phyloP scores from a whole-genome alignment of 2,113 vertebrate genomes.

The Boleophthalmus pectinirostris region DNA sequence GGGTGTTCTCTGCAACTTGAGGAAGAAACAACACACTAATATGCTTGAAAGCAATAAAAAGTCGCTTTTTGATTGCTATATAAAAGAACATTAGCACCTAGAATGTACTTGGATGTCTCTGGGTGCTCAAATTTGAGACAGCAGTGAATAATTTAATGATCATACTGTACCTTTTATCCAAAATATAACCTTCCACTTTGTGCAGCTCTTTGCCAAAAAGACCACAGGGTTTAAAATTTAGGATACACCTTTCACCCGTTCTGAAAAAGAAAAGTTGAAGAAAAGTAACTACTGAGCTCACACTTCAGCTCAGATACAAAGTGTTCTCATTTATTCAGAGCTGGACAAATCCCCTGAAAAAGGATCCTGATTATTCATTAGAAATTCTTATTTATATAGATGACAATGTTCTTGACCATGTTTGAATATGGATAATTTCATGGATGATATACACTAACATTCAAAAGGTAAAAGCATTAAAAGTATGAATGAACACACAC shows the following conservation, averaged over 20 bases:
- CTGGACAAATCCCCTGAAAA: slow-evolving; percentile 15
- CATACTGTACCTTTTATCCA: slow-evolving; percentile 91
- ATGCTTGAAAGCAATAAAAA: background rate
- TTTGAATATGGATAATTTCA: background rate
- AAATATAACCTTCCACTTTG: slow-evolving; percentile 97
- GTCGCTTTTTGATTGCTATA: background rate
- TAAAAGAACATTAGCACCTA: background rate
- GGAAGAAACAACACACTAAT: background rate
- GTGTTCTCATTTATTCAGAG: slow-evolving; percentile 20
- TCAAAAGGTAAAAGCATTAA: too few species aligned
- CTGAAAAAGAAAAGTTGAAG: slow-evolving; percentile 69
- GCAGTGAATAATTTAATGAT: slow-evolving; percentile 6
- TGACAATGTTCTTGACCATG: background rate
- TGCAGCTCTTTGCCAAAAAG: slow-evolving; percentile 98
- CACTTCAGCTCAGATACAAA: background rate
- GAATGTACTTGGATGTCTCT: background rate
- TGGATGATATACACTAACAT: background rate
- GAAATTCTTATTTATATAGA: background rate
- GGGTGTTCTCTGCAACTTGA: background rate
- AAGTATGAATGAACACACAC: too few species aligned
- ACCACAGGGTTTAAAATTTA: slow-evolving; percentile 96
- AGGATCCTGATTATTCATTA: background rate
- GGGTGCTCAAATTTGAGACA: background rate
- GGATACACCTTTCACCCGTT: slow-evolving; percentile 90
- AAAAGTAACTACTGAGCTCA: slow-evolving; percentile 2